Conservation (phyloP, 2,113 vertebrate species). For the Seriola dumerili region DNA sequence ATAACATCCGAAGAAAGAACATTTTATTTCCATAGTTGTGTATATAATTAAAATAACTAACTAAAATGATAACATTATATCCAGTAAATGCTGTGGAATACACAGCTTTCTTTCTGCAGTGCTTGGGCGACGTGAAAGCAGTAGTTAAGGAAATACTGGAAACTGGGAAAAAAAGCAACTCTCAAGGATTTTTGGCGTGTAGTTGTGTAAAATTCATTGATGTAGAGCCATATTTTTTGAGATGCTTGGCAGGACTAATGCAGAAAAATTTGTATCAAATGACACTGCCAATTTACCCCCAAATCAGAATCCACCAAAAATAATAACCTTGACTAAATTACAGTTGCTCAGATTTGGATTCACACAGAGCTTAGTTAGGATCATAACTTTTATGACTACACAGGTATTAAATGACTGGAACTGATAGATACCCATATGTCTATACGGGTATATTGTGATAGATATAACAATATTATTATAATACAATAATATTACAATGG, state of each 20-base stretch:
- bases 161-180: slow-evolving; percentile 2
- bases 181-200: slow-evolving; percentile 29
- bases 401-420: slow-evolving; percentile 36
- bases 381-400: slow-evolving; percentile 41
- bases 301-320: slow-evolving; percentile 43
- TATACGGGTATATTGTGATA: not conserved
- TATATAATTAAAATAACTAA: slow-evolving; percentile 54
- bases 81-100: slow-evolving; percentile 5
- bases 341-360: slow-evolving; percentile 47
- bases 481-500: not conserved
- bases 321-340: slow-evolving; percentile 55
- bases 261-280: slow-evolving; percentile 39
- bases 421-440: slow-evolving; percentile 5
- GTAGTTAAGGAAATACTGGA: slow-evolving; percentile 23
- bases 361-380: slow-evolving; percentile 27
- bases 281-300: slow-evolving; percentile 43
- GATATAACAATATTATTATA: too few species aligned
- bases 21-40: slow-evolving; percentile 58
- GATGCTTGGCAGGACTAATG: slow-evolving; percentile 47
- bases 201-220: slow-evolving; percentile 36
- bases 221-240: slow-evolving; percentile 44
- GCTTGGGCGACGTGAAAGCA: slow-evolving; percentile 31
- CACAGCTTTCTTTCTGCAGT: not conserved
- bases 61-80: slow-evolving; percentile 19
- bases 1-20: slow-evolving; percentile 42